A percentile compares a stretch with the other conserved stretches of the same genome.
Conservation (phyloP, 30 jellyfish, hydroid and myxozoan genomes). For the Pseudorhiza aurosa region DNA sequence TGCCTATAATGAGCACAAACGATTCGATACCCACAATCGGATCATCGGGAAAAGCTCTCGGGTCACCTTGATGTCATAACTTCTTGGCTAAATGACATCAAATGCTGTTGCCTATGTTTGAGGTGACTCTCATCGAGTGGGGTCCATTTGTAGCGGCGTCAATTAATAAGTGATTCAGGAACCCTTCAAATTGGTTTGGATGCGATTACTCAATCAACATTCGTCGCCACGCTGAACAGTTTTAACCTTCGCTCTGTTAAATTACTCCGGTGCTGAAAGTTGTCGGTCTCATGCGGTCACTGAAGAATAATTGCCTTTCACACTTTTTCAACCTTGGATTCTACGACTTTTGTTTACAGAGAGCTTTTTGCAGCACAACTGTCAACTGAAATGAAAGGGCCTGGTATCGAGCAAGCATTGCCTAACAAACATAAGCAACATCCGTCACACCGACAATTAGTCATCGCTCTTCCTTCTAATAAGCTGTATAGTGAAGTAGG, state of each 20-base stretch:
- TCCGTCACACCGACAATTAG: not conserved
- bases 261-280: not conserved
- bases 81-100: not conserved
- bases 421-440: not conserved
- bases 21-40: constrained; percentile 18
- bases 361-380: constrained; percentile 41
- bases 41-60: not conserved
- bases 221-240: not conserved
- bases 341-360: constrained; percentile 36
- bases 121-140: not conserved
- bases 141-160: not conserved
- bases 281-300: constrained; percentile 1
- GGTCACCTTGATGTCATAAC: not conserved
- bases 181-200: not conserved
- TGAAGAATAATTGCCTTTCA: not conserved
- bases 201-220: constrained; percentile 2
- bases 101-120: not conserved
- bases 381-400: constrained; percentile 19
- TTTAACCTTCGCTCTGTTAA: not conserved
- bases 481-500: too few relatives aligned
- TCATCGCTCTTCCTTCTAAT: not conserved
- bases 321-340: not conserved
- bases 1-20: not conserved
- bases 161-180: not conserved
- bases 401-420: constrained; percentile 7